Evolutionary conservation across 2,113 vertebrate genomes (phyloP).

Genomic region (Mormyrus lacerda): DNA sequence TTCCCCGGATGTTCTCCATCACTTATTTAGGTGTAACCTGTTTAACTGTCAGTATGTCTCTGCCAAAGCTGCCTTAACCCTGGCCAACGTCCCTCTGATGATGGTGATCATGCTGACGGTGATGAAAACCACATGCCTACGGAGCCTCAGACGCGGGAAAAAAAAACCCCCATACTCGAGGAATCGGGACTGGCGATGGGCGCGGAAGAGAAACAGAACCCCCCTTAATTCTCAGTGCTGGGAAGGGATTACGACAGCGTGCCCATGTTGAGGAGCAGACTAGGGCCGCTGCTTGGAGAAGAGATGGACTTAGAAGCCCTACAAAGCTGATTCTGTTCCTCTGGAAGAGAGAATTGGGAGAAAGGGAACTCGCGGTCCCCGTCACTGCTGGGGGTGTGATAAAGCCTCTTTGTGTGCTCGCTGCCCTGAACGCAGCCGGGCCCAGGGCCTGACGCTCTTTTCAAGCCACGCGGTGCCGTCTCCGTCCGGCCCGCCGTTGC

Average conservation of each 20-base stretch:
- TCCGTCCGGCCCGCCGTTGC: background rate
- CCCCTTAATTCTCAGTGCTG: background rate
- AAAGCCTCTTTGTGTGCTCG: conserved; percentile 17
- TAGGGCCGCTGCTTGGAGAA: background rate
- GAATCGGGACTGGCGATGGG: background rate
- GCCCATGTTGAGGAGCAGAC: background rate
- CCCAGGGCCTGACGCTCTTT: background rate
- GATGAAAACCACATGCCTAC: background rate
- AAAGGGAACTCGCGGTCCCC: background rate
- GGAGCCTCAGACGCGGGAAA: background rate
- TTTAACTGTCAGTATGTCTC: background rate
- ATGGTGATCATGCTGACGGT: background rate
- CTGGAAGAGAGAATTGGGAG: background rate
- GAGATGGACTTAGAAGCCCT: background rate
- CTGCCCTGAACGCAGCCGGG: background rate
- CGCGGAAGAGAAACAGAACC: background rate
- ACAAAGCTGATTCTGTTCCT: conserved; percentile 12
- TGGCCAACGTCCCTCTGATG: background rate
- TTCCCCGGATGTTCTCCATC: background rate
- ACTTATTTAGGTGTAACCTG: background rate
- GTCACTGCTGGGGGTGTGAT: background rate
- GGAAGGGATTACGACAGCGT: background rate
- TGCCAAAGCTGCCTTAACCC: background rate
- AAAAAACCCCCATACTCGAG: background rate
- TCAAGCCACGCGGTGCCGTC: background rate